These are phyloP conservation scores for Drepana arcuata DNA, from an alignment of 1,140 invertebrate species.

Conservation along the genomic window DNA sequence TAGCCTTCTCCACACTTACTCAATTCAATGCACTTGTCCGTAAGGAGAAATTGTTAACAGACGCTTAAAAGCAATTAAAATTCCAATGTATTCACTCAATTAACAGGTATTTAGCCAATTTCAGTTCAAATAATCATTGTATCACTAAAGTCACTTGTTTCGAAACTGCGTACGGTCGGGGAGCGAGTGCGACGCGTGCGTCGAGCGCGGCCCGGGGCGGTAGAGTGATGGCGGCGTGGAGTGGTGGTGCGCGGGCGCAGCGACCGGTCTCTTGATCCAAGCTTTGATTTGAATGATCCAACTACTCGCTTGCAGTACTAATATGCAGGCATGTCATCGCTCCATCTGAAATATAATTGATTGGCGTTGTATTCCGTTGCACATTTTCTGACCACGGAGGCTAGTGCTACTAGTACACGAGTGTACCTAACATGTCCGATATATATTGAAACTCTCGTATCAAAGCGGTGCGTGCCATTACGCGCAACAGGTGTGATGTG, in stretches of 20 bases:
- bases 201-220: constrained; percentile 18
- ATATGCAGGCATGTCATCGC: constrained; percentile 18
- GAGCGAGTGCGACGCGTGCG: constrained; percentile 10
- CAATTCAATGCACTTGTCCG: constrained; percentile 46
- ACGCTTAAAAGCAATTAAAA: constrained; percentile 20
- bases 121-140: no score
- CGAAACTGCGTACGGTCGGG: constrained; percentile 9
- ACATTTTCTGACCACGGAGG: no score
- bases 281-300: constrained; percentile 38
- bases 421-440: no score
- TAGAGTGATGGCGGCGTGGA: constrained; percentile 26
- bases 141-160: constrained; percentile 30
- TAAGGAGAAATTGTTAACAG: constrained; percentile 28
- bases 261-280: constrained; percentile 36
- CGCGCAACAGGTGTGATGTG: no score
- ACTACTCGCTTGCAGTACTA: constrained; percentile 19
- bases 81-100: constrained; percentile 25
- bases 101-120: no score
- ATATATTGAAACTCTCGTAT: no score
- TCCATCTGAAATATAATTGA: constrained; percentile 29
- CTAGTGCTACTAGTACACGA: no score
- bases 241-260: constrained; percentile 22
- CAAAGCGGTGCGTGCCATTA: no score
- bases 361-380: no score
- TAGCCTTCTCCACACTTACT: constrained; percentile 47